Conservation (phyloP, 2,888 invertebrate genomes). For the Hypercompe scribonia region DNA sequence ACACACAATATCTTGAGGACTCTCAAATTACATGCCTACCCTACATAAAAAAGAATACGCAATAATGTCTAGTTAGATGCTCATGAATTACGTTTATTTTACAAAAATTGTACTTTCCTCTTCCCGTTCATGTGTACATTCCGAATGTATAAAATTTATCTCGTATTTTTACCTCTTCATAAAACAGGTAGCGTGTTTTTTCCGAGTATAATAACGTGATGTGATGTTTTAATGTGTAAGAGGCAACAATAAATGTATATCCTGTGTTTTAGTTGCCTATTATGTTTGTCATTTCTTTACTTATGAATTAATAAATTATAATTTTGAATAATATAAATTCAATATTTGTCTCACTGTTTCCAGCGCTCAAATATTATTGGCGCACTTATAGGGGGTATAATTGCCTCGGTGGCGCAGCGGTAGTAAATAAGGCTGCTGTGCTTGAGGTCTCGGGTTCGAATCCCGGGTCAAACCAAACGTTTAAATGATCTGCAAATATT, state of each 20-base stretch:
- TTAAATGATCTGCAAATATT: too few species aligned
- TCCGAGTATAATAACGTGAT: constrained; percentile 58
- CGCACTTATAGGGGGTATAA: neutral
- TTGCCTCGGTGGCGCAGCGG: too few species aligned
- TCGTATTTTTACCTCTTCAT: constrained; percentile 58
- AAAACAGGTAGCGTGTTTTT: constrained; percentile 55
- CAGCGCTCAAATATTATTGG: neutral
- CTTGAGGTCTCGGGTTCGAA: too few species aligned
- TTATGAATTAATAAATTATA: constrained; percentile 1
- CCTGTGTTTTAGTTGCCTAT: constrained; percentile 1
- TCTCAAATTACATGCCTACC: constrained; percentile 8
- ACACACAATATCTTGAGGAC: neutral
- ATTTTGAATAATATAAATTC: neutral
- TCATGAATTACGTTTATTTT: constrained; percentile 45
- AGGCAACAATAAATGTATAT: constrained; percentile 27
- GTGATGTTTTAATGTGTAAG: constrained; percentile 50
- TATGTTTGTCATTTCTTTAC: neutral
- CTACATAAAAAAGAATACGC: constrained; percentile 31
- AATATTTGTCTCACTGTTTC: neutral
- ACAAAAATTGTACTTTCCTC: constrained; percentile 41
- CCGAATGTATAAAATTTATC: constrained; percentile 48
- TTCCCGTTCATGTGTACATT: constrained; percentile 34
- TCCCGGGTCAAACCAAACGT: too few species aligned
- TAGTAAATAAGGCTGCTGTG: too few species aligned
- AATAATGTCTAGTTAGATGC: constrained; percentile 46